These are phyloP conservation scores for Perca flavescens DNA, from an alignment of 2,113 vertebrate genomes.

Conservation along the genomic window DNA sequence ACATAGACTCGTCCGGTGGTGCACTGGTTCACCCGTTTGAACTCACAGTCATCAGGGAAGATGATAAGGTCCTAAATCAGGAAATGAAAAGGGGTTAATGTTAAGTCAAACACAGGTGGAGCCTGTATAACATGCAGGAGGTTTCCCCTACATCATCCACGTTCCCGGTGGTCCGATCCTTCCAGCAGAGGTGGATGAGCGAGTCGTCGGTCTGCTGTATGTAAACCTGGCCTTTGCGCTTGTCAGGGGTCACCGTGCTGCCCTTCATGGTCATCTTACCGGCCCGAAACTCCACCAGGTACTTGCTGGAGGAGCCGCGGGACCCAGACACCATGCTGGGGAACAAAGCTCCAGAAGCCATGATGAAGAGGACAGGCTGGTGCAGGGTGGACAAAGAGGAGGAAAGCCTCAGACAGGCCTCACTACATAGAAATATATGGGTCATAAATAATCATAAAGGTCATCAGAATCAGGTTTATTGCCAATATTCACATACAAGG, in stretches of 20 bases:
- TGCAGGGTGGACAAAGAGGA: not conserved
- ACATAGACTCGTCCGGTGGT: conserved; percentile 95
- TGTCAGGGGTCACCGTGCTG: conserved; percentile 96
- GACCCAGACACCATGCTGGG: conserved; percentile 97
- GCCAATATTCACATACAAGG: not conserved
- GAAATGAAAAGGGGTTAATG: not conserved
- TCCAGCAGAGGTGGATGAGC: conserved; percentile 99
- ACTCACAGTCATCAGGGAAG: conserved; percentile 98
- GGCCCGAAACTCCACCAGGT: conserved; percentile 96
- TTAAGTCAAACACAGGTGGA: not conserved
- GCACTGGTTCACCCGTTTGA: conserved; percentile 95
- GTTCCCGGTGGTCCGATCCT: conserved; percentile 93
- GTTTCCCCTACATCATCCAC: conserved; percentile 89
- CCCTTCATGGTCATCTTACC: conserved; percentile 97
- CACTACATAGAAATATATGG: no score
- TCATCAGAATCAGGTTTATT: no score
- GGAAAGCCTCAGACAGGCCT: not conserved
- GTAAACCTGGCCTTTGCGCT: conserved; percentile 96
- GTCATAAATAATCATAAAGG: no score
- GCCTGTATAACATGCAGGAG: not conserved
- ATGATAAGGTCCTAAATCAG: conserved; percentile 92
- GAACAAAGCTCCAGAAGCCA: conserved; percentile 96
- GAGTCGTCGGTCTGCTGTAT: conserved; percentile 98
- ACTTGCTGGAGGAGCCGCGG: conserved; percentile 95
- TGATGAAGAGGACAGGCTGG: conserved; percentile 74